Base-by-base conservation (phyloP, 2,797 vertebrate genomes). In the Cheracebus regulus region DNA sequence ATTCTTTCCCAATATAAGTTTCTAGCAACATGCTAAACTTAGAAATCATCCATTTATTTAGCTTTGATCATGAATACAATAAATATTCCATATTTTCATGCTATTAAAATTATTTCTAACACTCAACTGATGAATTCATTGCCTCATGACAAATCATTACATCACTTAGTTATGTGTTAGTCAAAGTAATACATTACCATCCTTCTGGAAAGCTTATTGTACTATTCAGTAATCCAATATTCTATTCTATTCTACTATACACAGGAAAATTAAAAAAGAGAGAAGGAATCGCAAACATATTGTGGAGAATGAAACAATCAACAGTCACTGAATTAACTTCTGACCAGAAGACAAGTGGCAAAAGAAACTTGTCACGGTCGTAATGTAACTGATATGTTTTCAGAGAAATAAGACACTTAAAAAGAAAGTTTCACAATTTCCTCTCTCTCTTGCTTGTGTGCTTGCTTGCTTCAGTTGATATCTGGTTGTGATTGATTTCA, bases 41-140 rank as follows among this genome's bases (percentile, higher is more conserved):
- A 72, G 30, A 89, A 92, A n/a, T 14, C 44, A 86, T 92, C 30
- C 20, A 90, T 90, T 96, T 90, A 80, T 95, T 96, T 82, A 72
- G 2, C n/a, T 90, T 46, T 4, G 44, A 41, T 93, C 26, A 75
- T 46, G 28, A 96, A 52, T 61, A 67, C 13, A 94, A 95, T 41
- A 78, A 55, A 52, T 46, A 83, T 87, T 94, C 10, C 85, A 82
- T 58, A 9, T 11, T 87, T 78, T n/a, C 93, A 58, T 80, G 22
- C 64, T 79, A 33, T 85, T 90, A 82, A 92, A 55, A 39, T 48
- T 52, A 22, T 28, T 61, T 92, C 36, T 82, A 90, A 41, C 28
- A 70, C 20, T 79, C 48, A 70, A 24, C 30, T 22, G 36, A 14
- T 46, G 36, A 75, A 70, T 70, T 36, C 58, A 30, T 81, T 52